Evolutionary conservation across 1,140 invertebrate species (phyloP).

Genomic region (Drosophila aff.): DNA sequence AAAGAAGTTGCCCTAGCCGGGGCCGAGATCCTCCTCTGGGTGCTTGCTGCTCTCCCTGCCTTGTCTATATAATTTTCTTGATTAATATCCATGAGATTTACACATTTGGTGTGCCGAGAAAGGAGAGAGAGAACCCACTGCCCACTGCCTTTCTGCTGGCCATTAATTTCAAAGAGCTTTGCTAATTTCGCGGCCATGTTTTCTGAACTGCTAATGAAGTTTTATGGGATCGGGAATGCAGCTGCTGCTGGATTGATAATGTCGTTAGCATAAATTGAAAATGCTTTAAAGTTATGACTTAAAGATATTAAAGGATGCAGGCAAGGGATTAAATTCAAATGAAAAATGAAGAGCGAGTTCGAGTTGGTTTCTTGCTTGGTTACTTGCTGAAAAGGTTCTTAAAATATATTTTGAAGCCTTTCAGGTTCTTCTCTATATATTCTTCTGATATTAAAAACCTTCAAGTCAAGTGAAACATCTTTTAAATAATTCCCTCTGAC

Average conservation of each 20-base stretch:
- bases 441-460: no score
- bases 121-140: no score
- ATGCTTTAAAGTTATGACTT: slow-evolving; percentile 37
- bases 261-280: slow-evolving; percentile 56
- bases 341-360: not conserved
- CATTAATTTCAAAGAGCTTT: slow-evolving; percentile 75
- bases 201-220: slow-evolving; percentile 69
- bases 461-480: not conserved
- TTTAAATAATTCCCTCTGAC: not conserved
- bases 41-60: not conserved
- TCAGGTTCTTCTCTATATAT: no score
- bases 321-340: not conserved
- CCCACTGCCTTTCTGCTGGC: slow-evolving; percentile 28
- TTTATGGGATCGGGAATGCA: slow-evolving; percentile 70
- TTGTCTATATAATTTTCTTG: slow-evolving; percentile 80
- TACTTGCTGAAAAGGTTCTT: no score
- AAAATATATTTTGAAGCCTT: not conserved
- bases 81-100: slow-evolving; percentile 81
- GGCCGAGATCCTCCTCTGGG: slow-evolving; percentile 27
- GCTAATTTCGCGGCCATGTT: slow-evolving; percentile 61
- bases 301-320: slow-evolving; percentile 8
- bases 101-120: slow-evolving; percentile 45
- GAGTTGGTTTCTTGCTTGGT: not conserved
- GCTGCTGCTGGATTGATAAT: slow-evolving; percentile 53
- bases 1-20: slow-evolving; percentile 43